Conservation (phyloP, 1,140 invertebrate species). For the Eubasilissa regina region DNA sequence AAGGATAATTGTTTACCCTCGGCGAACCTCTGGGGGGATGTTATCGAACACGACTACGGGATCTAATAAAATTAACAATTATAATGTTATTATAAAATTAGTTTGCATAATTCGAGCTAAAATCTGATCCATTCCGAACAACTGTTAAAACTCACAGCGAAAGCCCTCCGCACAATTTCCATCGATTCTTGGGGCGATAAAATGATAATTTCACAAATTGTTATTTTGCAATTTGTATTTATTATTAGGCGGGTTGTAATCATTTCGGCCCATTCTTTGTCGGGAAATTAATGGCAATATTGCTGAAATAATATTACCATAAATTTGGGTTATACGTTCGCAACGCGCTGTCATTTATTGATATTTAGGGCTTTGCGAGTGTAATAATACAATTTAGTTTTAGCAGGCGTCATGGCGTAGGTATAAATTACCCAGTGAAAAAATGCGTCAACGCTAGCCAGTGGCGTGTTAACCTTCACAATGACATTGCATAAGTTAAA, state of each 20-base stretch:
- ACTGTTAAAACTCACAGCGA: no score
- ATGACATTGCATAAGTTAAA: no score
- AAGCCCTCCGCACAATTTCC: no score
- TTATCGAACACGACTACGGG: no score
- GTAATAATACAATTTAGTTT: no score
- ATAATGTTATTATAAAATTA: not conserved
- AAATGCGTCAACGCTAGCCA: no score
- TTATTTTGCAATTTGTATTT: not conserved
- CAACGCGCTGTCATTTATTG: not conserved
- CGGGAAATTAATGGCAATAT: not conserved
- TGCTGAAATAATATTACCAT: not conserved
- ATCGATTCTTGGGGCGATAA: not conserved
- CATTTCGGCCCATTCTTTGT: not conserved
- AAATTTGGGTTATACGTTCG: no score
- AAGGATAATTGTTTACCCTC: no score
- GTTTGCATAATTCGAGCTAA: not conserved
- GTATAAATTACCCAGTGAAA: no score
- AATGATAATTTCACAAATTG: conserved; percentile 2
- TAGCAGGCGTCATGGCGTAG: no score
- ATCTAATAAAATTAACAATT: not conserved
- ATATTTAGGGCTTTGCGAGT: not conserved
- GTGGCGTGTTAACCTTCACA: no score
- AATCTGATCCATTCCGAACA: not conserved
- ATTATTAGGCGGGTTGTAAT: not conserved
- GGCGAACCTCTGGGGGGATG: no score